These are phyloP conservation scores for Odontesthes bonariensis DNA, from an alignment of 2,113 vertebrate species.

Conservation along the genomic window DNA sequence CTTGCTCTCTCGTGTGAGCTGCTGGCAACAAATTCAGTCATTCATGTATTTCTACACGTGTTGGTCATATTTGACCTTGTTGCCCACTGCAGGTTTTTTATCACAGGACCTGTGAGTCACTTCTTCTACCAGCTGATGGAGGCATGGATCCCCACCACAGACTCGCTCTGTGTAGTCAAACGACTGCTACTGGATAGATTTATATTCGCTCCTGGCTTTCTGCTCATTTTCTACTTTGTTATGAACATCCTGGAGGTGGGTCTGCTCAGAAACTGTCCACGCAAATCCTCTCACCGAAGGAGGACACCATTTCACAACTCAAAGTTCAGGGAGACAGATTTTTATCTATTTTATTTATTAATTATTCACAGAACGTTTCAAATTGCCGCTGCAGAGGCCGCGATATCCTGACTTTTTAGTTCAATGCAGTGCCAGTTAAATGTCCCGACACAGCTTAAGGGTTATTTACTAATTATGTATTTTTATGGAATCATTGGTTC, in stretches of 20 bases:
- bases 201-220: slow-evolving; percentile 87
- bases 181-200: slow-evolving; percentile 89
- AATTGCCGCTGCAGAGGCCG: no score
- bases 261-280: background rate
- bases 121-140: slow-evolving; percentile 90
- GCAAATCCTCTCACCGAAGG: background rate
- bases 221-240: slow-evolving; percentile 86
- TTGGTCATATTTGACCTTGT: background rate
- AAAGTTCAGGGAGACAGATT: no score
- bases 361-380: no score
- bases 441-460: no score
- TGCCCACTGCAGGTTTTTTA: slow-evolving; percentile 78
- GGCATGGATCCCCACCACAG: slow-evolving; percentile 82
- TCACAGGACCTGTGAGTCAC: slow-evolving; percentile 90
- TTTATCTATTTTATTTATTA: no score
- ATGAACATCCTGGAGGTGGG: slow-evolving; percentile 90
- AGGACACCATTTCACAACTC: no score
- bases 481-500: no score
- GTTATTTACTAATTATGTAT: no score
- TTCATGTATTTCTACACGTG: background rate
- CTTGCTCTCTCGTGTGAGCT: no score
- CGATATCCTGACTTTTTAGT: no score
- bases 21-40: background rate
- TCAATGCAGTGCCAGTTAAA: no score
- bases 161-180: slow-evolving; percentile 81